phyloP scores from a whole-genome alignment of 2,888 invertebrate genomes.

The Drosophila antonietae region DNA sequence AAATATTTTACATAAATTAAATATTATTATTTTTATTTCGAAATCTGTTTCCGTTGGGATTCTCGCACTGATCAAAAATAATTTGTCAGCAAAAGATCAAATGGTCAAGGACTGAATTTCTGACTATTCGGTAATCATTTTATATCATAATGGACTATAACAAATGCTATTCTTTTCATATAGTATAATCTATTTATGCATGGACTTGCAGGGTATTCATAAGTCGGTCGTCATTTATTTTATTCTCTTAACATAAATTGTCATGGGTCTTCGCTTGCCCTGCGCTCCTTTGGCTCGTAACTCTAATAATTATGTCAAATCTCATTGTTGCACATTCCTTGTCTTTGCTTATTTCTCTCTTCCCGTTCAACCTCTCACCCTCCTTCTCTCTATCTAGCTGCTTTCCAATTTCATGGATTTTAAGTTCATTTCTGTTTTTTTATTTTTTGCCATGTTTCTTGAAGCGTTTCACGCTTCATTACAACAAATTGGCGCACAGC shows the following conservation, averaged over 20 bases:
- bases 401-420: conserved; percentile 69
- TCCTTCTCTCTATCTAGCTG: not conserved
- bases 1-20: too few species aligned
- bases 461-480: conserved; percentile 72
- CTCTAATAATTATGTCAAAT: conserved; percentile 76
- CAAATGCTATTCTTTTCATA: too few species aligned
- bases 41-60: too few species aligned
- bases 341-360: conserved; percentile 11
- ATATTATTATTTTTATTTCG: too few species aligned
- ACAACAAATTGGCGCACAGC: conserved; percentile 60
- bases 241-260: not conserved
- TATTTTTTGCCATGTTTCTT: conserved; percentile 45
- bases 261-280: conserved; percentile 16
- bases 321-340: conserved; percentile 51
- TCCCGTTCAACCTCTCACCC: not conserved
- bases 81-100: too few species aligned
- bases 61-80: too few species aligned
- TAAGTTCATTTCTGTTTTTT: conserved; percentile 28
- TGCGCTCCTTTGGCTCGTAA: conserved; percentile 14
- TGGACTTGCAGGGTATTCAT: conserved; percentile 11
- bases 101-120: too few species aligned
- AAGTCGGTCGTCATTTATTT: conserved; percentile 6
- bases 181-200: not conserved
- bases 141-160: too few species aligned
- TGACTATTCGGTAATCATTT: too few species aligned